A percentile compares a stretch with the other conserved stretches of the same genome.
Conservation (phyloP, 2,888 invertebrate species). For the Catotricha subobsoleta region DNA sequence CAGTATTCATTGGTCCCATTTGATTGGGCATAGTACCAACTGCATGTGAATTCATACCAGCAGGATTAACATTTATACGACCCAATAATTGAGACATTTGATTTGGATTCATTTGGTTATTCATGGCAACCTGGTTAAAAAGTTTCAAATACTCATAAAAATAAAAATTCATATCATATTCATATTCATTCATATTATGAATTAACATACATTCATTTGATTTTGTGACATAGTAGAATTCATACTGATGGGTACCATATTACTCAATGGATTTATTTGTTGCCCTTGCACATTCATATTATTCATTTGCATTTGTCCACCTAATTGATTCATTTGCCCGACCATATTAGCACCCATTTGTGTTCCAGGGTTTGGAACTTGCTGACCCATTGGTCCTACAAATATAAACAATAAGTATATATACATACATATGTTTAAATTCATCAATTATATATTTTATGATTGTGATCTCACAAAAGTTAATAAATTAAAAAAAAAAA, state of each 20-base stretch:
- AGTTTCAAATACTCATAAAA: not conserved
- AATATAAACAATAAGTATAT: not conserved
- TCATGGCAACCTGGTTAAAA: slow-evolving; percentile 4
- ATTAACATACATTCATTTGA: slow-evolving; percentile 18
- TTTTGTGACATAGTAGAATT: slow-evolving; percentile 19
- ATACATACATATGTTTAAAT: not conserved
- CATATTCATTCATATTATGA: no score
- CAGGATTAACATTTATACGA: slow-evolving; percentile 32
- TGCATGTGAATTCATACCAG: slow-evolving; percentile 12
- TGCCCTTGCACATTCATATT: slow-evolving; percentile 24
- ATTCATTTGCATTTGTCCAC: slow-evolving; percentile 20
- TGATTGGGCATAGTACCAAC: slow-evolving; percentile 5
- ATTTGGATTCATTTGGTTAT: slow-evolving; percentile 15
- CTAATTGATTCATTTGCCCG: slow-evolving; percentile 25
- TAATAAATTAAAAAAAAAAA: not conserved
- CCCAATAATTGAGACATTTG: slow-evolving; percentile 23
- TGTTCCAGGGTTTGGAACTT: slow-evolving; percentile 11
- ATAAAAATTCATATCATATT: not conserved
- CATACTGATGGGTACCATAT: slow-evolving; percentile 23
- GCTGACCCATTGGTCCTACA: not conserved
- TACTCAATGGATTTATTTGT: slow-evolving; percentile 24
- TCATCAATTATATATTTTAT: no score
- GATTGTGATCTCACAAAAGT: no score
- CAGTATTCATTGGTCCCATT: slow-evolving; percentile 23
- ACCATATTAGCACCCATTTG: slow-evolving; percentile 18